Percentiles rank a stretch among this genome's conserved stretches.
These are phyloP conservation scores for Enteromius argenteus DNA, from an alignment of 2,797 vertebrate species.

Conservation along the genomic window DNA sequence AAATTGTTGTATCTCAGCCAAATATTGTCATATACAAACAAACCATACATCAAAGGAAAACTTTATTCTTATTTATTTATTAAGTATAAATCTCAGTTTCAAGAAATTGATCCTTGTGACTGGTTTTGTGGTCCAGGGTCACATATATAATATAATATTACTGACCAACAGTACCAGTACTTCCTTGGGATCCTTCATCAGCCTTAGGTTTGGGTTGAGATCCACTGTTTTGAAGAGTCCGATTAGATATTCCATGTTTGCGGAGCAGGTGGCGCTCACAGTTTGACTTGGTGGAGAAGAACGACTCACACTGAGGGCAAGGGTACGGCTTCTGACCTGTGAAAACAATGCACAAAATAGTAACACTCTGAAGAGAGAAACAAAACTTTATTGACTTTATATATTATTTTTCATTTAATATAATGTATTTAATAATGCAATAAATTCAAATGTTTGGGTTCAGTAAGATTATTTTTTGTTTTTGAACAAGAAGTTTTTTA, in stretches of 20 bases:
- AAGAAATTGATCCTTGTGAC: too few relatives aligned
- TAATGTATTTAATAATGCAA: not conserved
- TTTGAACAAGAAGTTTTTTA: not conserved
- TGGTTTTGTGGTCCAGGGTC: too few relatives aligned
- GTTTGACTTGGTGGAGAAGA: conserved; percentile 91
- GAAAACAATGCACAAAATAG: conserved; percentile 2
- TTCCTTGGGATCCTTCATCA: conserved; percentile 80
- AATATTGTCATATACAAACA: too few relatives aligned
- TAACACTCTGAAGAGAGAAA: not conserved
- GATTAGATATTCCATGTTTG: conserved; percentile 84
- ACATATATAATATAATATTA: not conserved
- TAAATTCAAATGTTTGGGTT: not conserved
- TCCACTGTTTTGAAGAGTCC: conserved; percentile 81
- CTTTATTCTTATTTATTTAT: too few relatives aligned
- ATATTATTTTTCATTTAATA: too few relatives aligned
- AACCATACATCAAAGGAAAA: too few relatives aligned
- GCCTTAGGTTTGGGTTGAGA: conserved; percentile 76
- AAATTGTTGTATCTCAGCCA: too few relatives aligned
- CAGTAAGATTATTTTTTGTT: not conserved
- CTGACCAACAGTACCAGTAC: conserved; percentile 72
- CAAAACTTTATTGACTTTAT: not conserved
- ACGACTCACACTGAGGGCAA: conserved; percentile 85
- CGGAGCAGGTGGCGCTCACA: conserved; percentile 92
- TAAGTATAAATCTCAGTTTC: too few relatives aligned
- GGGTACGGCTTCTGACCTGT: conserved; percentile 89